Percentiles rank a stretch among this genome's conserved stretches.
phyloP scores from a whole-genome alignment of 2,888 invertebrate genomes.

The Hirtodrosophila alboralis region DNA sequence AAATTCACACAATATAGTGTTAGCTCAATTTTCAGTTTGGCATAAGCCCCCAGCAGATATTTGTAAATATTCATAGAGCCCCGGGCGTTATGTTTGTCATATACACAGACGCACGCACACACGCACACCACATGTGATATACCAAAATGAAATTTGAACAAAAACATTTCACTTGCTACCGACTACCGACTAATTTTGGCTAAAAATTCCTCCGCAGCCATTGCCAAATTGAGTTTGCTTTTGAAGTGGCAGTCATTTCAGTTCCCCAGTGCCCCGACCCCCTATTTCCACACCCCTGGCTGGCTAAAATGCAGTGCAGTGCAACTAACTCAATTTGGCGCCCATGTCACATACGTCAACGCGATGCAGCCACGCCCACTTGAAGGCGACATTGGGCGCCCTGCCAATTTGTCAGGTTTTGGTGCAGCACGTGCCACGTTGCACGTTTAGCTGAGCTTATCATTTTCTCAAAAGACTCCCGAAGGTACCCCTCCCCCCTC shows the following conservation, averaged over 20 bases:
- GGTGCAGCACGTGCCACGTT: constrained; percentile 72
- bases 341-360: constrained; percentile 78
- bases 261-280: not conserved
- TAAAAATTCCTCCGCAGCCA: constrained; percentile 50
- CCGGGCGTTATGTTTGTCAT: constrained; percentile 26
- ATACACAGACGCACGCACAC: constrained; percentile 7
- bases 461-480: constrained; percentile 70
- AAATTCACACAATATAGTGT: too few species aligned
- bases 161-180: constrained; percentile 56
- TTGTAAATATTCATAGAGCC: constrained; percentile 48
- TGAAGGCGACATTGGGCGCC: constrained; percentile 28
- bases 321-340: constrained; percentile 74
- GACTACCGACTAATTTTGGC: constrained; percentile 64
- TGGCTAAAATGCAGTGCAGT: constrained; percentile 51
- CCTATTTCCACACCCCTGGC: not conserved
- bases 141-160: constrained; percentile 23
- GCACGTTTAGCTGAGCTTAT: constrained; percentile 79
- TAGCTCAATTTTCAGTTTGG: constrained; percentile 1
- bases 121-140: not conserved
- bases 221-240: constrained; percentile 70
- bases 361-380: constrained; percentile 66
- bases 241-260: constrained; percentile 33
- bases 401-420: constrained; percentile 74
- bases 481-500: constrained; percentile 6
- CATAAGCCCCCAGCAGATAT: constrained; percentile 10